A percentile compares a stretch with the other conserved stretches of the same genome.
phyloP scores from a whole-genome alignment of 2,797 vertebrate species.

The Cuniculus paca region DNA sequence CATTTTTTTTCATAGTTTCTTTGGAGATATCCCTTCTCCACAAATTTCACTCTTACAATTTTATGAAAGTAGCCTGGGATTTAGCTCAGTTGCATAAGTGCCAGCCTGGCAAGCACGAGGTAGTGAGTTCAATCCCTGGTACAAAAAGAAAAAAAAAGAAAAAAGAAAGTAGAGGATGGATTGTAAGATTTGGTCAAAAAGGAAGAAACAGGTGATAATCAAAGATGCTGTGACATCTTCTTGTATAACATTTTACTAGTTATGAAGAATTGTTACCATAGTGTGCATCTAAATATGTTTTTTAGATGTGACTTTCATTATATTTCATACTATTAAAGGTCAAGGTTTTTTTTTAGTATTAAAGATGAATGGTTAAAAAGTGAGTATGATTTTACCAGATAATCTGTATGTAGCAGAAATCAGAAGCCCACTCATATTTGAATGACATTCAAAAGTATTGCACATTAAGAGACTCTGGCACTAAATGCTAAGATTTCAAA shows the following conservation, averaged over 20 bases:
- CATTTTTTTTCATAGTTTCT: neutral
- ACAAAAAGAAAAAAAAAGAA: no score
- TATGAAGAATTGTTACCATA: neutral
- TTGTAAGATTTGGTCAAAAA: neutral
- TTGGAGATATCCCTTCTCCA: neutral
- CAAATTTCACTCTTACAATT: neutral
- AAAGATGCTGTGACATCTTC: neutral
- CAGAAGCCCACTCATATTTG: neutral
- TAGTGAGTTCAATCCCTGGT: no score
- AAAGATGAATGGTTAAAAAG: neutral
- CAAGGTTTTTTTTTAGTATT: slow-evolving; percentile 27
- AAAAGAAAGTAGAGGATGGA: neutral
- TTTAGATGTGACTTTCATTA: neutral
- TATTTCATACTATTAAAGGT: neutral
- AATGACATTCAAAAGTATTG: neutral
- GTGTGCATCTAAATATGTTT: neutral
- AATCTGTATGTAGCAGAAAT: slow-evolving; percentile 12
- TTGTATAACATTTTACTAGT: neutral
- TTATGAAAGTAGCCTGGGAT: no score
- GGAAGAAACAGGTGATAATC: neutral
- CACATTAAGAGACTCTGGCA: neutral
- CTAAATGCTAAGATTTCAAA: slow-evolving; percentile 10
- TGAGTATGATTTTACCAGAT: slow-evolving; percentile 20
- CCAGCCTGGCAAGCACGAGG: no score
- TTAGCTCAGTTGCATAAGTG: no score